Evolutionary conservation across 2,113 vertebrate species (phyloP).

Genomic region (Gymnogyps californianus): DNA sequence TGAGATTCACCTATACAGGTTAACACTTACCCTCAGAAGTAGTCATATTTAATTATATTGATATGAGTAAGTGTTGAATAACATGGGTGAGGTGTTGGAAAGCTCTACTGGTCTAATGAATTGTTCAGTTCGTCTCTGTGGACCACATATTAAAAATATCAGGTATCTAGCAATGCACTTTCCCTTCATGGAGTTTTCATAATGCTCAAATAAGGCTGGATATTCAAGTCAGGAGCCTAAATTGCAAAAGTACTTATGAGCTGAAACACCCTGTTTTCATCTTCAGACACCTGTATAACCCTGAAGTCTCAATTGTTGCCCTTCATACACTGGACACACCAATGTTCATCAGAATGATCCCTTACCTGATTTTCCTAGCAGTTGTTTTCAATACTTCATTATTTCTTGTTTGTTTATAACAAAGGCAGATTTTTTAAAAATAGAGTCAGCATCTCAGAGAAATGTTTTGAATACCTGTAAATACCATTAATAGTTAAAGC

Average conservation of each 20-base stretch:
- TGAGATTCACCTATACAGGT: not conserved
- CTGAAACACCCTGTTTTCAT: not conserved
- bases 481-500: not conserved
- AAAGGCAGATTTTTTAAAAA: not conserved
- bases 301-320: not conserved
- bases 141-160: not conserved
- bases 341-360: not conserved
- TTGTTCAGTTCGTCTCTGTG: not conserved
- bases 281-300: not conserved
- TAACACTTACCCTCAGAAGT: not conserved
- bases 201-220: not conserved
- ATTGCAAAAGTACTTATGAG: not conserved
- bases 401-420: not conserved
- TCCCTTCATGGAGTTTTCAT: not conserved
- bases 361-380: not conserved
- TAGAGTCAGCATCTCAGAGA: not conserved
- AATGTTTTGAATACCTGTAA: not conserved
- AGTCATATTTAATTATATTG: not conserved
- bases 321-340: accelerated
- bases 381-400: not conserved
- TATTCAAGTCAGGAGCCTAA: not conserved
- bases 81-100: not conserved
- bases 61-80: not conserved
- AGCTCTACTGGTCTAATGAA: not conserved
- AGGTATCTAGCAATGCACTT: not conserved